Conservation (phyloP, 2,888 invertebrate species). For the Craniophora ligustri region DNA sequence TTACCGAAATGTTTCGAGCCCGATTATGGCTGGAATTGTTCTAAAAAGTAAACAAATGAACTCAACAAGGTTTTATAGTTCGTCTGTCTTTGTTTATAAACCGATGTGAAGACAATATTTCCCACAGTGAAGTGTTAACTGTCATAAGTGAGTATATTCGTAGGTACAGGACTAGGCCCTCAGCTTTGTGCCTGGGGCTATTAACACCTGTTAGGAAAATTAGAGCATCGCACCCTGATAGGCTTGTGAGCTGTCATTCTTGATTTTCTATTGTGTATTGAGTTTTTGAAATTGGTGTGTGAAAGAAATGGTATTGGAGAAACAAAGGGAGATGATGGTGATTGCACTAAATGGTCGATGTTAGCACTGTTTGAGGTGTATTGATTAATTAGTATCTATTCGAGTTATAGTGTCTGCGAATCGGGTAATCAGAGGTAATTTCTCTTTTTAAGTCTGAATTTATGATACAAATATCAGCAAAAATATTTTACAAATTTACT, state of each 20-base stretch:
- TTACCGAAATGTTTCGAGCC: background rate
- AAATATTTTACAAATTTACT: no score
- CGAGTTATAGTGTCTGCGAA: background rate
- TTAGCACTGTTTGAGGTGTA: constrained; percentile 3
- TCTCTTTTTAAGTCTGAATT: no score
- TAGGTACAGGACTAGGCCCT: constrained; percentile 30
- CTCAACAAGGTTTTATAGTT: constrained; percentile 1
- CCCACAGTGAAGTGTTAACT: constrained; percentile 40
- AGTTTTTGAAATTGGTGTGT: constrained; percentile 30
- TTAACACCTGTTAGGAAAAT: constrained; percentile 50
- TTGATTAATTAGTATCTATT: constrained; percentile 9
- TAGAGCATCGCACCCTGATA: constrained; percentile 40
- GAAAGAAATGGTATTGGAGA: constrained; percentile 18
- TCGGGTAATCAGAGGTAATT: background rate
- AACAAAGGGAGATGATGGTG: background rate
- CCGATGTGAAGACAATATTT: constrained; percentile 51
- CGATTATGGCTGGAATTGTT: background rate
- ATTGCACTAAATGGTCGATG: constrained; percentile 1
- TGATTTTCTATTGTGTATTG: constrained; percentile 35
- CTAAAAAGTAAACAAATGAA: constrained; percentile 4
- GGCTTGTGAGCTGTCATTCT: constrained; percentile 38
- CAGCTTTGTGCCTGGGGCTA: constrained; percentile 27
- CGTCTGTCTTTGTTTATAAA: constrained; percentile 30
- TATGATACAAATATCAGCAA: no score
- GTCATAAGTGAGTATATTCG: constrained; percentile 33